Conservation (phyloP, 2,888 invertebrate genomes). For the Protodeltote pygarga region DNA sequence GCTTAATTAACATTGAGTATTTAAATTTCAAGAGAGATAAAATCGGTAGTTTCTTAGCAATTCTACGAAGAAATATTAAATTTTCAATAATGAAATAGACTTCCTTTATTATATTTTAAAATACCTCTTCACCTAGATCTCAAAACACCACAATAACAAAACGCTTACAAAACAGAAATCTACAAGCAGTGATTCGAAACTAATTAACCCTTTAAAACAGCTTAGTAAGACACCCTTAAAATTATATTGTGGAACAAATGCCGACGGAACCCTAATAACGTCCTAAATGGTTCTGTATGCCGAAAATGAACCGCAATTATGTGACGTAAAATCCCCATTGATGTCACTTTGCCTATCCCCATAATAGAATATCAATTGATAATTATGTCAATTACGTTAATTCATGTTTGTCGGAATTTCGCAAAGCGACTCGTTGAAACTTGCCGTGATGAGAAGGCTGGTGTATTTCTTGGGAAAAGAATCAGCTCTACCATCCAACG, state of each 20-base stretch:
- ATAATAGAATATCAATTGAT: constrained; percentile 10
- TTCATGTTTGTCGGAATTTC: too few species aligned
- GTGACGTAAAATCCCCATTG: constrained; percentile 50
- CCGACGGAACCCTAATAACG: constrained; percentile 53
- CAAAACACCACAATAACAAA: constrained; percentile 36
- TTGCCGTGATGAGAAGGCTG: too few species aligned
- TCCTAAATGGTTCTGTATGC: constrained; percentile 50
- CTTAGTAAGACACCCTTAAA: constrained; percentile 59
- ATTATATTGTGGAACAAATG: constrained; percentile 53
- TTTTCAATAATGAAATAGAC: too few species aligned
- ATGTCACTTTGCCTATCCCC: constrained; percentile 29
- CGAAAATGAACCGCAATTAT: constrained; percentile 58
- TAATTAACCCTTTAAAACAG: constrained; percentile 66
- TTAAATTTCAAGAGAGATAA: too few species aligned
- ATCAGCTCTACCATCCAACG: too few species aligned
- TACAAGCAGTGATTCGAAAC: constrained; percentile 47
- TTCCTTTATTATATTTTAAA: too few species aligned
- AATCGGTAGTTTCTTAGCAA: too few species aligned
- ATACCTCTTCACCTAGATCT: too few species aligned
- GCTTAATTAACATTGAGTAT: too few species aligned
- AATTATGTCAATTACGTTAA: constrained; percentile 4
- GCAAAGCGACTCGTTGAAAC: too few species aligned
- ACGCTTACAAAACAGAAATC: constrained; percentile 25
- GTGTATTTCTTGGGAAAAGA: too few species aligned
- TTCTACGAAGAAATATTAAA: too few species aligned